Base-by-base conservation (phyloP, 2,888 invertebrate genomes). In the Phaedon cochleariae region DNA sequence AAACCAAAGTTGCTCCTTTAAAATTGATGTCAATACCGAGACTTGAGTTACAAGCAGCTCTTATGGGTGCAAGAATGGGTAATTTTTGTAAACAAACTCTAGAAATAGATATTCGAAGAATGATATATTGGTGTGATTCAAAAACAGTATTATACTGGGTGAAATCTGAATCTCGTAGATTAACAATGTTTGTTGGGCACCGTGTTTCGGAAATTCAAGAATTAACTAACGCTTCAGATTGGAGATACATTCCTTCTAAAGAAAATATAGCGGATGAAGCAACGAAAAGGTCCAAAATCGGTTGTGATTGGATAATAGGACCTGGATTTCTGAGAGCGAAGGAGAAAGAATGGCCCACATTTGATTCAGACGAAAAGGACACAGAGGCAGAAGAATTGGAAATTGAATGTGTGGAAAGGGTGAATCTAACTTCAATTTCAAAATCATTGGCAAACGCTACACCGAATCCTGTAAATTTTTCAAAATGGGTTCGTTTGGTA, bases 201-300 rank as follows among this genome's bases (percentile, higher is more conserved):
- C 41, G 48, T 1, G n/a, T 60, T 17, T 53, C 26, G 10, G 60
- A 64, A 45, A 67, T 64, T 41, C 61, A 64, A 46, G 46, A 58
- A 53, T 15, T 62, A 18, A 34, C 62, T 10, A 53, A 61, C 12
- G 9, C 49, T 46, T 5, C n/a, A 9, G 29, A 61, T 20, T 60
- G 64, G 61, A 17, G 21, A 15, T 64, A 64, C 29, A 53, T 67
- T 3, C 9, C 46, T 2, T 62, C 61, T 2, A 37, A 59, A 26
- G 29, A 62, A 22, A 64, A 64, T 55, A 46, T 59, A 12, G 59
- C 59, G 4, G 64, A 59, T 53, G 64, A 59, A 52, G 53, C 64
- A 15, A 64, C 64, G 1, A 59, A 53, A 52, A 49, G 59, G 21
- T 58, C 10, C 10, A 61, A 41, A 53, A 51, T 15, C 7, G 20